Conservation (phyloP, 2,888 invertebrate genomes). For the Cephus nigrinus region DNA sequence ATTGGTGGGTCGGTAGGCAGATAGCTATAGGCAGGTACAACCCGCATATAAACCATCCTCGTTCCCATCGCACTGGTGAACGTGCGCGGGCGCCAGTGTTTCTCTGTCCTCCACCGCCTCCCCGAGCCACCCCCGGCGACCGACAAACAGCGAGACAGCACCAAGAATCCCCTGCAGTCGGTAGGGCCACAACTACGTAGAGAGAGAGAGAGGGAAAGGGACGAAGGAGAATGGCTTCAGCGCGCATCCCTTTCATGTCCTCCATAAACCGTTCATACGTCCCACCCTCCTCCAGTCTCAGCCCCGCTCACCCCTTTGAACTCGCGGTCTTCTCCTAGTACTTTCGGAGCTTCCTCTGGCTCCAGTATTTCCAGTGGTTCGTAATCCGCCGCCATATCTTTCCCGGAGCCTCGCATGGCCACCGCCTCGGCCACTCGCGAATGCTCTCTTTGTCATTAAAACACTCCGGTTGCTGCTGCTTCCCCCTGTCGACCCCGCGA, state of each 20-base stretch:
- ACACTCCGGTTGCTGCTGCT: not conserved
- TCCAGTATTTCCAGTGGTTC: constrained; percentile 10
- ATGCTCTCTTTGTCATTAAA: constrained; percentile 18
- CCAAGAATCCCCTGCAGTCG: not conserved
- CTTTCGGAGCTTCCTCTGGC: constrained; percentile 5
- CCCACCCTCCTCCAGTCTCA: constrained; percentile 19
- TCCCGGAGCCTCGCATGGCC: constrained; percentile 10
- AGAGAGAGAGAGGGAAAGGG: constrained; percentile 29
- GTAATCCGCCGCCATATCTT: not conserved
- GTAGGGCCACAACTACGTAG: constrained; percentile 10
- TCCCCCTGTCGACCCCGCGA: too few relatives aligned
- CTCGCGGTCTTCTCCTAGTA: not conserved
- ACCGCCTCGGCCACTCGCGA: constrained; percentile 6
- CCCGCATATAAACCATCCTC: not conserved
- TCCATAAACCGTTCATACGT: constrained; percentile 34
- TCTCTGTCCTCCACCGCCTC: constrained; percentile 8
- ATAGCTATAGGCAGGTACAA: not conserved
- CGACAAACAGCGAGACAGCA: not conserved
- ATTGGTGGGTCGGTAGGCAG: too few relatives aligned
- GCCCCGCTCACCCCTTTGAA: constrained; percentile 11
- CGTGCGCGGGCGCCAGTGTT: constrained; percentile 5
- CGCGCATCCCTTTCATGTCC: constrained; percentile 47
- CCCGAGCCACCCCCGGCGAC: constrained; percentile 8
- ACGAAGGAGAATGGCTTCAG: constrained; percentile 52
- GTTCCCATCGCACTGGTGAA: constrained; percentile 6